Evolutionary conservation across 2,797 vertebrate genomes (phyloP).

Genomic region (Leucoraja ocellata): DNA sequence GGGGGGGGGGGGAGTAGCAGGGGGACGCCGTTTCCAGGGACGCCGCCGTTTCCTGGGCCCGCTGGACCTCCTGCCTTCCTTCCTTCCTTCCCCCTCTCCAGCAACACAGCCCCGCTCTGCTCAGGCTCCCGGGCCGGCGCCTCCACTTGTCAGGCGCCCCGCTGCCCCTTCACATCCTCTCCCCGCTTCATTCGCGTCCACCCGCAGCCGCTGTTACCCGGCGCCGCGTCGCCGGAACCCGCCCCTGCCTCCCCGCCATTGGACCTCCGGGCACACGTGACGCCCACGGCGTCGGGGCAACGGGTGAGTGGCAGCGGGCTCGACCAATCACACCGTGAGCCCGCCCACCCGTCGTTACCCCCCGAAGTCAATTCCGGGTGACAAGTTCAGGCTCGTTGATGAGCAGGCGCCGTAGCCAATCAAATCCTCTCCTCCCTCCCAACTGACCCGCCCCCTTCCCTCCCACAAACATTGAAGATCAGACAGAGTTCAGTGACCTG

Average conservation of each 20-base stretch:
- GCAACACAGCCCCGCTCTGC: background rate
- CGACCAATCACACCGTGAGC: background rate
- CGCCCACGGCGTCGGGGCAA: background rate
- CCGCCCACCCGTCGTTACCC: background rate
- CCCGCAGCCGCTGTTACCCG: background rate
- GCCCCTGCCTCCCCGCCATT: background rate
- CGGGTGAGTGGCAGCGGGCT: background rate
- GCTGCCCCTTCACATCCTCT: background rate
- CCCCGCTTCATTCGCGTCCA: background rate
- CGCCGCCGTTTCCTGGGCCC: background rate
- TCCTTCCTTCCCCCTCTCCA: too few relatives aligned
- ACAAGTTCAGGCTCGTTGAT: background rate
- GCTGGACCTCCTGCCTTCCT: background rate
- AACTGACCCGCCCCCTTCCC: too few relatives aligned
- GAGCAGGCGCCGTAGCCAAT: background rate
- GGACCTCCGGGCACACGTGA: background rate
- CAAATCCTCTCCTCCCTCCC: background rate
- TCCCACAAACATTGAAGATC: too few relatives aligned
- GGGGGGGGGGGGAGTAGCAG: background rate
- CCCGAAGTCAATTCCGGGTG: background rate
- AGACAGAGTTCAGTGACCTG: background rate
- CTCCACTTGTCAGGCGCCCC: background rate
- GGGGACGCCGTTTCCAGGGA: background rate
- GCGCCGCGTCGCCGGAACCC: background rate
- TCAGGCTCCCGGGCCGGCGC: too few relatives aligned